Conservation (phyloP, 2,113 vertebrate genomes). For the Carettochelys insculpta region DNA sequence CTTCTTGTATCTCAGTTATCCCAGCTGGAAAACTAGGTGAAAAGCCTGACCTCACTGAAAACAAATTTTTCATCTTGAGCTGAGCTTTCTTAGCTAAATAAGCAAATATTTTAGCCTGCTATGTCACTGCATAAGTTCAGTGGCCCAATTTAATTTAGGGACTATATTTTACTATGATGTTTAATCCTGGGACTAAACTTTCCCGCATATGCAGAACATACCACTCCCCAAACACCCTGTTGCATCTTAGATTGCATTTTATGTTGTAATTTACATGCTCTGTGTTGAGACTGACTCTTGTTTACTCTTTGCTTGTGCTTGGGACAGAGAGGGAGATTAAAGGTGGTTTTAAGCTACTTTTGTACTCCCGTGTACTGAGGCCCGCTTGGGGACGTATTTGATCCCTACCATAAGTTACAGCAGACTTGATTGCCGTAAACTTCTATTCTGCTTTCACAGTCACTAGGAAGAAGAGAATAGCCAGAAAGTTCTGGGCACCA, state of each 20-base stretch:
- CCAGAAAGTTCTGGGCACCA: neutral
- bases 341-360: neutral
- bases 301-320: neutral
- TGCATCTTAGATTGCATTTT: neutral
- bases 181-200: conserved; percentile 41
- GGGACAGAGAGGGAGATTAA: neutral
- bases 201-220: neutral
- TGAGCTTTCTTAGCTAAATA: conserved; percentile 57
- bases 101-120: conserved; percentile 61
- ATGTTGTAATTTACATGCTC: neutral
- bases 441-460: neutral
- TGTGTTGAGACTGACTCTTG: accelerated
- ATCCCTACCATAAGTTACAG: neutral
- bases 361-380: neutral
- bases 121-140: conserved; percentile 34
- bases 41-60: conserved; percentile 65
- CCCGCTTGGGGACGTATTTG: neutral
- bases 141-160: conserved; percentile 49
- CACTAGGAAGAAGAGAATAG: neutral
- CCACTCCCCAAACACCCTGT: neutral
- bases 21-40: conserved; percentile 66
- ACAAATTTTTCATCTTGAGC: conserved; percentile 43
- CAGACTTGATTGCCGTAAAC: neutral
- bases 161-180: conserved; percentile 9
- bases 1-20: conserved; percentile 61